Percentiles rank a stretch among this genome's conserved stretches.
These are phyloP conservation scores for Thymelicus acteon DNA, from an alignment of 2,888 invertebrate genomes.

Conservation along the genomic window DNA sequence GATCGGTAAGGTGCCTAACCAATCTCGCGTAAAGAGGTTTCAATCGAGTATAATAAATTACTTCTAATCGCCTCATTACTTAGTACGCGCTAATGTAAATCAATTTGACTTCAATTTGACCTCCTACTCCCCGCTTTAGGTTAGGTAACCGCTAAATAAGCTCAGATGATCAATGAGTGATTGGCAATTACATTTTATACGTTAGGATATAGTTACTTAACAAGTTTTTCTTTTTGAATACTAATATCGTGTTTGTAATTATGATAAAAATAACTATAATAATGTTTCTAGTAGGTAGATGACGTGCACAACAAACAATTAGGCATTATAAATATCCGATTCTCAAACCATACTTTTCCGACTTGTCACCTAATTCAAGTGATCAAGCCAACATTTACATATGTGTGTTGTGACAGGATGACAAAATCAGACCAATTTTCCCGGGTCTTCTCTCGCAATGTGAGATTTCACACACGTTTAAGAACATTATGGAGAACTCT, in stretches of 20 bases:
- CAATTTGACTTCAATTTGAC: constrained; percentile 34
- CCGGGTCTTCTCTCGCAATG: too few species aligned
- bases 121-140: constrained; percentile 11
- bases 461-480: too few species aligned
- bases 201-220: neutral
- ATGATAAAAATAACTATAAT: too few species aligned
- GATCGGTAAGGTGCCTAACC: neutral
- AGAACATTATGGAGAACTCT: too few species aligned
- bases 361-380: too few species aligned
- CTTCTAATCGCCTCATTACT: constrained; percentile 17
- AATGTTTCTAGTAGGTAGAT: too few species aligned
- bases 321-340: too few species aligned
- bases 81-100: constrained; percentile 24
- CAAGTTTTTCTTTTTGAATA: neutral
- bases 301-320: too few species aligned
- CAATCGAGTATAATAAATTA: constrained; percentile 24
- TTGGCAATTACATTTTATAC: constrained; percentile 1
- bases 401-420: too few species aligned
- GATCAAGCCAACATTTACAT: too few species aligned
- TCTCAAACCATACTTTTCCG: too few species aligned
- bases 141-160: constrained; percentile 3
- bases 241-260: neutral
- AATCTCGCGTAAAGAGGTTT: constrained; percentile 3
- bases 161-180: constrained; percentile 1
- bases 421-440: too few species aligned